Conservation (phyloP, 2,797 vertebrate species). For the Falco peregrinus region DNA sequence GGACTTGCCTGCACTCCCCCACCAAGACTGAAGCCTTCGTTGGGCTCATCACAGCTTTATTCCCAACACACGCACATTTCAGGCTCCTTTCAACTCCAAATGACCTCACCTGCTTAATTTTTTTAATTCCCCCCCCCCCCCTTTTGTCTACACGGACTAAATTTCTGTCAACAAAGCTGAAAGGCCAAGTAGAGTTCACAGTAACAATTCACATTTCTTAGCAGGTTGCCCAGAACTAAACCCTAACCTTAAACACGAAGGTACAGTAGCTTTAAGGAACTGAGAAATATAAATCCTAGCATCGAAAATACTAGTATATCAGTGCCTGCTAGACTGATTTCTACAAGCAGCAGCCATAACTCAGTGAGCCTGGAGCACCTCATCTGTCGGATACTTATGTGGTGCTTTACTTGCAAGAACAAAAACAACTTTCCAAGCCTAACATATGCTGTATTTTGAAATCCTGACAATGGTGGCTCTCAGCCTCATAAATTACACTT, state of each 20-base stretch:
- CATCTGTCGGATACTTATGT: neutral
- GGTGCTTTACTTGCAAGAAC: slow-evolving; percentile 7
- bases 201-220: slow-evolving; percentile 62
- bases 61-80: slow-evolving; percentile 41
- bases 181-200: slow-evolving; percentile 75
- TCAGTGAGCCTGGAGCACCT: neutral
- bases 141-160: slow-evolving; percentile 49
- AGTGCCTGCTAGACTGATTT: neutral
- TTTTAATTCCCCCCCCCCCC: neutral
- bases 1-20: rapidly evolving
- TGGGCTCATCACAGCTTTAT: slow-evolving; percentile 58
- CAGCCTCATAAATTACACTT: neutral
- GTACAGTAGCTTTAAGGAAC: neutral
- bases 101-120: slow-evolving; percentile 75
- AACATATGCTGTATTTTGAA: slow-evolving; percentile 6
- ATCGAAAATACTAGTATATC: neutral
- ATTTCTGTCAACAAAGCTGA: slow-evolving; percentile 71
- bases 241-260: slow-evolving; percentile 11
- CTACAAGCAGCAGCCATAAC: neutral
- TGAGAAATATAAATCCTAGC: neutral
- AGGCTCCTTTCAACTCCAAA: slow-evolving; percentile 72
- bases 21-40: neutral
- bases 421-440: slow-evolving; percentile 6
- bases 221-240: slow-evolving; percentile 63
- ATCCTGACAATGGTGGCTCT: neutral